Base-by-base conservation (phyloP, 2,888 invertebrate species). In the Acleris cristana region DNA sequence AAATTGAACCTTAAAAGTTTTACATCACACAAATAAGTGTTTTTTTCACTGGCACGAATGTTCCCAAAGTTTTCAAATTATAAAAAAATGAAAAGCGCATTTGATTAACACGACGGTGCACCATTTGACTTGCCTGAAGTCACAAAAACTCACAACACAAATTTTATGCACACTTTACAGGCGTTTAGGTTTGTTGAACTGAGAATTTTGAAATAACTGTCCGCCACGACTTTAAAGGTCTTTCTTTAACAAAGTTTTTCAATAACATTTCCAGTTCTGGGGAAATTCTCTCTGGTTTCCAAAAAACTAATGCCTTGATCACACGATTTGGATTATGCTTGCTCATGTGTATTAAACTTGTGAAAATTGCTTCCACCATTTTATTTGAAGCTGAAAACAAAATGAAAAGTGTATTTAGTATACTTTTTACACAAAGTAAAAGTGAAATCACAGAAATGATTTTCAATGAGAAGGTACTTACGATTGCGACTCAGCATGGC, bases 331-430 rank as follows among this genome's bases (percentile, higher is more conserved):
- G 79, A 69, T 85, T 84, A 70, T 89, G 86, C 71, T 81, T 86
- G 64, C 80, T 82, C 76, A 92, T 81, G 58, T 77, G 83, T 59
- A 90, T 76, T 61, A 93, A 76, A 78, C 90, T 90, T 2, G 76
- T 80, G 23, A 87, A 75, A 26, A 88, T 82, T 0, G 90, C 90
- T 79, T 93, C 92, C 72, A 87, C 79, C 71, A 88, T 80, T 62
- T 74, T 65, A 19, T 73, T 78, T 2, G 86, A 79, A 34, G 79
- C 93, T 93, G 79, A 64, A 88, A 89, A 62, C 67, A 67, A 64
- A 72, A 57, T 71, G 63, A 30, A 51, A 51, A 53, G 65, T 12
- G 52, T 64, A n/a, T n/a, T 59, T 30, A 49, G 8, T 12, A 44
- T 34, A 49, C 18, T 19, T 40, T 14, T n/a, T 21, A 34, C 8